phyloP scores from a whole-genome alignment of 2,797 vertebrate genomes.

The Sebastes oblongus region DNA sequence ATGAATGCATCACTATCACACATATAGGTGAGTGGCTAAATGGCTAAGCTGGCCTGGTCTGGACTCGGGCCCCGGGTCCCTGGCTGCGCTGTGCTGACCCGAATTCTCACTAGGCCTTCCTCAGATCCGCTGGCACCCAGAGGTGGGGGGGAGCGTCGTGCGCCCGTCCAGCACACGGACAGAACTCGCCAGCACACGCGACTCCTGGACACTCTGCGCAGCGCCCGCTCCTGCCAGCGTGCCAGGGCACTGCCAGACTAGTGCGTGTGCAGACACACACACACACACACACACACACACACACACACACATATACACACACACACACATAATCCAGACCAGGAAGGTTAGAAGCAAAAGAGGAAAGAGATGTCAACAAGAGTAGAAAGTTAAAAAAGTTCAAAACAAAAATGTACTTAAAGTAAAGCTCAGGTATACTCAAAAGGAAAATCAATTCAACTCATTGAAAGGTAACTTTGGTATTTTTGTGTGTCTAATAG shows the following conservation, averaged over 20 bases:
- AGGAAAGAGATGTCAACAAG: conserved; percentile 30
- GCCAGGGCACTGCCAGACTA: conserved; percentile 81
- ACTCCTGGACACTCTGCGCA: conserved; percentile 79
- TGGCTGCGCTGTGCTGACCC: conserved; percentile 82
- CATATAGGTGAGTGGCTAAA: not conserved
- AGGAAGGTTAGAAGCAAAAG: conserved; percentile 30
- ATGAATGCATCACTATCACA: conserved; percentile 42
- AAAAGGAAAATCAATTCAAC: not conserved
- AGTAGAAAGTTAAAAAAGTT: not conserved
- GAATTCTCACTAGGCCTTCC: conserved; percentile 84
- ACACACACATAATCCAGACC: conserved; percentile 34
- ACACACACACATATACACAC: not conserved
- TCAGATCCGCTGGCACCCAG: conserved; percentile 84
- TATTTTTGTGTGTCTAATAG: no score
- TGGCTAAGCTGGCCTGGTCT: not conserved
- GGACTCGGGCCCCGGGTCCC: not conserved
- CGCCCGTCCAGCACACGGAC: conserved; percentile 83
- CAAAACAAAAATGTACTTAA: not conserved
- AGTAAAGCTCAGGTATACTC: not conserved
- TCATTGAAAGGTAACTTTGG: not conserved
- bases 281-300: conserved; percentile 13
- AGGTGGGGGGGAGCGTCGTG: conserved; percentile 72
- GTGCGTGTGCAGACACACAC: conserved; percentile 42
- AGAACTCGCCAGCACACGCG: conserved; percentile 84
- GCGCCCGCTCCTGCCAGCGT: conserved; percentile 82